These are phyloP conservation scores for Lutjanus erythropterus DNA, from an alignment of 2,113 vertebrate genomes.

Conservation along the genomic window DNA sequence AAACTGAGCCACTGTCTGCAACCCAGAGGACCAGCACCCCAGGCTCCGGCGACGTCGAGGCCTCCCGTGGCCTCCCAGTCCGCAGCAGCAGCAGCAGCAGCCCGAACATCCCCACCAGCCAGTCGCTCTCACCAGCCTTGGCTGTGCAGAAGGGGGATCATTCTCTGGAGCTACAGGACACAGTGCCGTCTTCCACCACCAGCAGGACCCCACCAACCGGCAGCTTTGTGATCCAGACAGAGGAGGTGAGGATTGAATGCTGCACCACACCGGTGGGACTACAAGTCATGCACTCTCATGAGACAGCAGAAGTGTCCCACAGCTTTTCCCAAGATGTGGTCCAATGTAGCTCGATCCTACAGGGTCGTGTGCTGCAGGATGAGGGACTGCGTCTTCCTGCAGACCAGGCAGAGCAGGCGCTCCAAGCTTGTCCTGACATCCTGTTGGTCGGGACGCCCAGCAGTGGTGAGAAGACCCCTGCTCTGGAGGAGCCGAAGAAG, in stretches of 20 bases:
- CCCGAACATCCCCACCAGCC: background rate
- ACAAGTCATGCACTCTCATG: constrained; percentile 67
- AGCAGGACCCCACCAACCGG: constrained; percentile 42
- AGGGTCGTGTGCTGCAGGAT: constrained; percentile 25
- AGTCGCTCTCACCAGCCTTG: background rate
- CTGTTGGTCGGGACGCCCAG: constrained; percentile 45
- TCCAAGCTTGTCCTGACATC: constrained; percentile 76
- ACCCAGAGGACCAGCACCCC: constrained; percentile 19
- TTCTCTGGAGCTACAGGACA: constrained; percentile 1
- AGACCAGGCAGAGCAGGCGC: constrained; percentile 39
- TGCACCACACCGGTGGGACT: constrained; percentile 64
- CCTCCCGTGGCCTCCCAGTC: background rate
- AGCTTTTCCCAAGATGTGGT: constrained; percentile 68
- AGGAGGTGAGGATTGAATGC: constrained; percentile 83
- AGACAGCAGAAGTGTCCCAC: constrained; percentile 71
- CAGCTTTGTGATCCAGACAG: constrained; percentile 80
- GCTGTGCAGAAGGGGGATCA: constrained; percentile 23
- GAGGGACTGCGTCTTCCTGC: background rate
- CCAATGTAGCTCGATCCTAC: constrained; percentile 61
- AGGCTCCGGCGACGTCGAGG: background rate
- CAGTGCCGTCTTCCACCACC: background rate
- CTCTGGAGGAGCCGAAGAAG: constrained; percentile 24
- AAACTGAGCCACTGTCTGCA: constrained; percentile 77
- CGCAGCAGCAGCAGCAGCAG: background rate
- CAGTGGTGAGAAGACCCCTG: background rate